Percentiles rank a stretch among this genome's conserved stretches.
Conservation (phyloP, 2,888 invertebrate genomes). For the Drosophila meridiana region DNA sequence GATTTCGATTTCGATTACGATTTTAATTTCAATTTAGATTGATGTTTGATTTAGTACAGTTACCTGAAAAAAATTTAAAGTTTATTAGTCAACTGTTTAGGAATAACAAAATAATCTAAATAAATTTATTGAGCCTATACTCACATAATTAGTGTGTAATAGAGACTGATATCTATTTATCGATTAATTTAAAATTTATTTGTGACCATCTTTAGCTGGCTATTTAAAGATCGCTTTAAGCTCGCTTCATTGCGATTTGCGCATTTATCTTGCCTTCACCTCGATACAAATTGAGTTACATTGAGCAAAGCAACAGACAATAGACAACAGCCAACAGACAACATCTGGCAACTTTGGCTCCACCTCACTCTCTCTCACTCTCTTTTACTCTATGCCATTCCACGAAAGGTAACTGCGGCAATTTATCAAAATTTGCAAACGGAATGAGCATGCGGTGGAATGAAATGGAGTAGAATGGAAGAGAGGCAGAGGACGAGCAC, state of each 20-base stretch:
- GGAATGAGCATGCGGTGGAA: slow-evolving; percentile 37
- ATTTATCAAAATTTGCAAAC: slow-evolving; percentile 79
- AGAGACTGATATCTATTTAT: not conserved
- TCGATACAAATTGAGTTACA: slow-evolving; percentile 48
- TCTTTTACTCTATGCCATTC: slow-evolving; percentile 45
- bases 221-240: slow-evolving; percentile 7
- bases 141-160: not conserved
- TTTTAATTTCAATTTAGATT: slow-evolving; percentile 58
- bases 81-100: no score
- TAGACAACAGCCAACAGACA: slow-evolving; percentile 45
- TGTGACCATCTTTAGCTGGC: not conserved
- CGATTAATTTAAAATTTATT: not conserved
- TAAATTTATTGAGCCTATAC: no score
- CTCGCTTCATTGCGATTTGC: not conserved
- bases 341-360: slow-evolving; percentile 45
- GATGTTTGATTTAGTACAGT: slow-evolving; percentile 29
- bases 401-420: slow-evolving; percentile 78
- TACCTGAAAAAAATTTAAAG: not conserved
- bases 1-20: slow-evolving; percentile 47
- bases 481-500: not conserved
- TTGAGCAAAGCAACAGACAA: slow-evolving; percentile 24
- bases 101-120: no score
- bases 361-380: not conserved
- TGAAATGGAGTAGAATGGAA: not conserved
- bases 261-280: slow-evolving; percentile 80